phyloP scores from a whole-genome alignment of 2,888 invertebrate species.

The Megamerina dolium region DNA sequence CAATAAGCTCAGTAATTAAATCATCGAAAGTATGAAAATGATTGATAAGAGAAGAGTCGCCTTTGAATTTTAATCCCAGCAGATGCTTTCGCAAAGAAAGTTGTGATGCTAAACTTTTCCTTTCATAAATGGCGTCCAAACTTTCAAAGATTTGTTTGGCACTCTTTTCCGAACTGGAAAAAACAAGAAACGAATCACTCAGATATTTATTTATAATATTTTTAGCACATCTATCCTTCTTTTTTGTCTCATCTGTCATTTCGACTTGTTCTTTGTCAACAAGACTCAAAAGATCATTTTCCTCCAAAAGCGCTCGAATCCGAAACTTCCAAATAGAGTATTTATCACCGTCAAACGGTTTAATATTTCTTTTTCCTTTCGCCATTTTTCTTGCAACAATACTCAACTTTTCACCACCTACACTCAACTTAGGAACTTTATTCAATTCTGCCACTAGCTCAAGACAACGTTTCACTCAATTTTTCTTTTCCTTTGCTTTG shows the following conservation, averaged over 20 bases:
- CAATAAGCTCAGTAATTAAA: slow-evolving; percentile 14
- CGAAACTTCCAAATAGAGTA: slow-evolving; percentile 16
- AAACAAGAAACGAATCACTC: slow-evolving; percentile 16
- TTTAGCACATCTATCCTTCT: slow-evolving; percentile 14
- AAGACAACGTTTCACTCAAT: too few species aligned
- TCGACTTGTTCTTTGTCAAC: slow-evolving; percentile 7
- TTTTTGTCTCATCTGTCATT: slow-evolving; percentile 10
- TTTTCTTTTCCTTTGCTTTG: too few species aligned
- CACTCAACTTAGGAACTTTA: too few species aligned
- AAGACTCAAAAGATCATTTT: slow-evolving; percentile 12
- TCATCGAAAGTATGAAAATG: slow-evolving; percentile 20
- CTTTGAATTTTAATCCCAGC: slow-evolving; percentile 16
- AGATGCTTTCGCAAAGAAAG: slow-evolving; percentile 17
- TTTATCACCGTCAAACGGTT: slow-evolving; percentile 13
- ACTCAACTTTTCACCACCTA: too few species aligned
- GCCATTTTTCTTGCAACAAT: too few species aligned
- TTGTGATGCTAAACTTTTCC: slow-evolving; percentile 16
- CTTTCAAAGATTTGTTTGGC: slow-evolving; percentile 18
- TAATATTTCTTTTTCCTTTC: slow-evolving; percentile 13
- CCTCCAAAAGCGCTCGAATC: slow-evolving; percentile 10
- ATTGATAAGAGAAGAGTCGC: slow-evolving; percentile 12
- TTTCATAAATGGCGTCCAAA: slow-evolving; percentile 11
- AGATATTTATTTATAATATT: slow-evolving; percentile 16
- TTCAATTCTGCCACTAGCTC: too few species aligned
- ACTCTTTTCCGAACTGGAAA: slow-evolving; percentile 13